Evolutionary conservation across 2,113 vertebrate species (phyloP), one percentile per base, ranked within the genome.

Genomic region (Sinocyclocheilus anshuiensis): DNA sequence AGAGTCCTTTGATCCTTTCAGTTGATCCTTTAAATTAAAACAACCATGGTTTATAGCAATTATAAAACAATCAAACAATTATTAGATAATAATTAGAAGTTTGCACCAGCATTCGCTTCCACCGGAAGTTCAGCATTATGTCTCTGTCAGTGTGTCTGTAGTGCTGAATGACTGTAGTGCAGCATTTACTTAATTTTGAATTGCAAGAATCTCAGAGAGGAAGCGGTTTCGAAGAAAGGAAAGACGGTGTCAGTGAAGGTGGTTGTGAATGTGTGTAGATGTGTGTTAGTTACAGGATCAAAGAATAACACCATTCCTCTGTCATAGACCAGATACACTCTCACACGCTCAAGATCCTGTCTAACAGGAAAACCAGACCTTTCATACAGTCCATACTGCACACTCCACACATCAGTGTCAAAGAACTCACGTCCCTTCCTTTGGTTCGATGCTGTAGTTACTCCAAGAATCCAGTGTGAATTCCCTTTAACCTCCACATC

Each of bases 181-280:
- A 10, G 4, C 55, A 20, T 57, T 20, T 59, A 59, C 18, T 59
- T 9, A 8, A 59, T 59, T 59, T 59, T 59, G 57, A 3, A 22
- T 2, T 7, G 1, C 57, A 59, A 22, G 20, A 59, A 9, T 8
- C 20, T 59, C 20, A 59, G 6, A 22, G 57, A 59, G 20, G 57
- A 59, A 59, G 57, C 57, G 0, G 57, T 22, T 59, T 59, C 57
- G 9, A 87, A 84, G 77, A 87, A 87, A 8, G 86, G 82, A 78
- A 72, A 87, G 26, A 87, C 63, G 6, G 78, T 84, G 63, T 87
- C 76, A 2, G 36, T 81, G 48, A 88, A 76, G 45, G 67, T 81
- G 45, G 79, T n/a, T 29, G 6, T 53, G 33, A 85, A 81, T 2
- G 36, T 67, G 45, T 48, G n/a, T 22, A 88, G 26, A n/a, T 67